Conservation (phyloP, 1,140 invertebrate species). For the Bilobella aurantiaca region DNA sequence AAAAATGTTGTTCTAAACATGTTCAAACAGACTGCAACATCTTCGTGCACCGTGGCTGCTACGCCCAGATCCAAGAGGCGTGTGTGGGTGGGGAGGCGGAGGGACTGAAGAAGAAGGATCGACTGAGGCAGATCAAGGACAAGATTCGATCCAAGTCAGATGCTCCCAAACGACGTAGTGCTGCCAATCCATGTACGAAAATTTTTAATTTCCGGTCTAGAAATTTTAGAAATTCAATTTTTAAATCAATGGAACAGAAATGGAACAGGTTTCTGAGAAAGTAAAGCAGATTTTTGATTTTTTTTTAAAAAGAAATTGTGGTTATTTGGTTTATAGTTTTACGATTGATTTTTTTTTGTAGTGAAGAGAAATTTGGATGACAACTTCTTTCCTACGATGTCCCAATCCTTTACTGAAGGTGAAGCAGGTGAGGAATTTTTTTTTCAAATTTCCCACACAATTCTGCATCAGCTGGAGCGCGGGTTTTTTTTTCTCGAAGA, state of each 20-base stretch:
- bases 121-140: slow-evolving; percentile 39
- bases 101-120: slow-evolving; percentile 48
- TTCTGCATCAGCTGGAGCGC: no score
- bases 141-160: slow-evolving; percentile 36
- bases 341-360: not conserved
- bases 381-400: slow-evolving; percentile 4
- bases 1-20: no score
- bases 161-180: slow-evolving; percentile 40
- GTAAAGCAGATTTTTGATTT: not conserved
- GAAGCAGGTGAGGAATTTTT: slow-evolving; percentile 8
- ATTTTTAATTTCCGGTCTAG: not conserved
- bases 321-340: not conserved
- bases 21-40: slow-evolving; percentile 79
- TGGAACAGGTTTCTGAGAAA: no score
- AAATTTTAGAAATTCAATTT: not conserved
- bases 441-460: no score
- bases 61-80: slow-evolving; percentile 67
- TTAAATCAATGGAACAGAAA: not conserved
- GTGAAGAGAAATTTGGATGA: slow-evolving; percentile 22
- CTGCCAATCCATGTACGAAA: not conserved
- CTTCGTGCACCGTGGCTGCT: slow-evolving; percentile 75
- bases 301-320: not conserved
- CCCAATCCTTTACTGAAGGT: not conserved
- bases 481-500: not conserved
- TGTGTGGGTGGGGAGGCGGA: slow-evolving; percentile 65